A percentile compares a stretch with the other conserved stretches of the same genome.
These are phyloP conservation scores for Actenoides lindsayi DNA, from an alignment of 2,113 vertebrate species.

Conservation along the genomic window DNA sequence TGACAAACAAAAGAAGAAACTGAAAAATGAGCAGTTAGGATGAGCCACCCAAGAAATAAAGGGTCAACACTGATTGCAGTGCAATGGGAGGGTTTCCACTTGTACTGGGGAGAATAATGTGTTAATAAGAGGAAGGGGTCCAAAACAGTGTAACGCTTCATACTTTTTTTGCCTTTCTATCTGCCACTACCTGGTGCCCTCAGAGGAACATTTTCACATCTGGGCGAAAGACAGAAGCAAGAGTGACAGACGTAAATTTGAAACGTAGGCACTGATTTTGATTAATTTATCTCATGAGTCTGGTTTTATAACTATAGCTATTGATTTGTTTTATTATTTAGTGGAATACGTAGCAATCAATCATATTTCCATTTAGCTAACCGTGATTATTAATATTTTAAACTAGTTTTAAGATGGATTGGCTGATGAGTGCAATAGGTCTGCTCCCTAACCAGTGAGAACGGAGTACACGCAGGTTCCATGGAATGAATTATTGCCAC, in stretches of 20 bases:
- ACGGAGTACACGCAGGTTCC: neutral
- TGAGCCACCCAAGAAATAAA: neutral
- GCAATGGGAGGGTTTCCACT: neutral
- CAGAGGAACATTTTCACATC: neutral
- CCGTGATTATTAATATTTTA: slow-evolving; percentile 59
- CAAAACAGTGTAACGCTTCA: neutral
- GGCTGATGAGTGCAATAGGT: neutral
- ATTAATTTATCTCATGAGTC: slow-evolving; percentile 35
- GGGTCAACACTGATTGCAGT: neutral
- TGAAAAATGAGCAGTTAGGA: neutral
- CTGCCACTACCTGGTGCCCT: neutral
- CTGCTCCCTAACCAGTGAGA: neutral
- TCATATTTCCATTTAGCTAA: slow-evolving; percentile 54
- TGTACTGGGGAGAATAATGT: neutral
- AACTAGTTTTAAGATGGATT: slow-evolving; percentile 42
- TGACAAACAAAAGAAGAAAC: neutral
- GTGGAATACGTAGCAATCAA: slow-evolving; percentile 37
- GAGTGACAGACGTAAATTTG: neutral
- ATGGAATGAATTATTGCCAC: neutral
- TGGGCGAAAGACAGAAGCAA: neutral
- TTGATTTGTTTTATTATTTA: slow-evolving; percentile 58
- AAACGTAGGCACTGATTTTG: neutral
- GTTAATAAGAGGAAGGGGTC: neutral
- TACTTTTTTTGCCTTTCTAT: neutral
- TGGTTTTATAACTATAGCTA: slow-evolving; percentile 34